Conservation (phyloP, 2,888 invertebrate species). For the Autographa gamma region DNA sequence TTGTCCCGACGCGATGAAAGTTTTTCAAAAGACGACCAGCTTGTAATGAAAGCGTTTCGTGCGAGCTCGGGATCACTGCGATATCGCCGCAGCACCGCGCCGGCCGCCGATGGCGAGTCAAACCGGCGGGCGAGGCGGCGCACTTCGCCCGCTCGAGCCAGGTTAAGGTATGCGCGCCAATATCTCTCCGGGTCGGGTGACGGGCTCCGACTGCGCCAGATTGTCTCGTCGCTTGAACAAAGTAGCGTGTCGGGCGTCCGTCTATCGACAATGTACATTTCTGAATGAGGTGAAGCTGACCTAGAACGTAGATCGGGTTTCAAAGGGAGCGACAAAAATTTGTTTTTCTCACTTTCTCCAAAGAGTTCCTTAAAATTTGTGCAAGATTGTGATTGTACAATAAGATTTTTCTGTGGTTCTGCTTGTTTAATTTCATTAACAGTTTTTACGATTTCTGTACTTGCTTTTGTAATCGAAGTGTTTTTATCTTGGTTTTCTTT, state of each 20-base stretch:
- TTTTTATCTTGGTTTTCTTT: constrained; percentile 76
- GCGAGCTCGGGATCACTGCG: constrained; percentile 94
- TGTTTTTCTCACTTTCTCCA: constrained; percentile 91
- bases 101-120: constrained; percentile 90
- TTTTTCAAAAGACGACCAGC: constrained; percentile 84
- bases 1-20: constrained; percentile 69
- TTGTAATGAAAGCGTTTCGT: constrained; percentile 87
- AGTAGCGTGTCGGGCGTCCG: constrained; percentile 87
- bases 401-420: constrained; percentile 70
- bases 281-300: constrained; percentile 88
- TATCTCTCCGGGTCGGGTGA: constrained; percentile 93
- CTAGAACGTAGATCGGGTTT: constrained; percentile 82
- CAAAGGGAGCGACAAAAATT: constrained; percentile 88
- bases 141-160: constrained; percentile 94
- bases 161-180: constrained; percentile 91
- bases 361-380: constrained; percentile 94
- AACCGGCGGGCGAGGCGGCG: constrained; percentile 93
- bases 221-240: constrained; percentile 90
- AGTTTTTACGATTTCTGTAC: constrained; percentile 42
- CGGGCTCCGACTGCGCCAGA: constrained; percentile 91
- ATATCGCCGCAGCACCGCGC: constrained; percentile 89
- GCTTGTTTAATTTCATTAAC: constrained; percentile 62
- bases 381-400: constrained; percentile 91
- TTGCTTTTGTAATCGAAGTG: constrained; percentile 26
- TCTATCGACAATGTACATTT: constrained; percentile 82